Evolutionary conservation across 2,797 vertebrate genomes (phyloP), one percentile per base, ranked within the genome.

Genomic region (Sciaenops ocellatus): DNA sequence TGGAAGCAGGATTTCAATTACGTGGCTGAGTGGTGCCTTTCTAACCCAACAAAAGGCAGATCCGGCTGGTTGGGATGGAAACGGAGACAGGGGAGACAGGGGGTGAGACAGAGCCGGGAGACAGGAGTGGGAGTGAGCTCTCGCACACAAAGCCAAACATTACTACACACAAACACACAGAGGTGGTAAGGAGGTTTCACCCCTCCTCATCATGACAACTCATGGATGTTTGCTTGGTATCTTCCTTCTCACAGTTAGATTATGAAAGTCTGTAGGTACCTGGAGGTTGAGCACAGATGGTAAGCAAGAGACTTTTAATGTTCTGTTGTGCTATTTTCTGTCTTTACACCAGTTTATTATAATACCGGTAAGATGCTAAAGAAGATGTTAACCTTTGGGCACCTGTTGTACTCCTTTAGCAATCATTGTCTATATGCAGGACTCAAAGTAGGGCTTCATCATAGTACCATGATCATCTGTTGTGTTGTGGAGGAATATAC

Each of bases 31-130:
- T 65, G 87, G 50, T 75, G 76, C 90, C 79, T 90, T 94, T 95
- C 83, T 93, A 71, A 38, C 22, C 24, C 61, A 84, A 96, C 94
- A 95, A 95, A 93, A 93, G 91, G 76, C 87, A 96, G 89, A 95
- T 96, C 95, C 89, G 80, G 95, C 90, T 93, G 92, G 95, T 96
- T 95, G 95, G 82, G 90, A 93, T 93, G 91, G 93, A 91, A 93
- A 93, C 93, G 5, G 80, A 88, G 77, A 77, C 24, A 28, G 74
- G 42, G 5, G 80, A 88, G 77, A 77, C 24, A 28, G 74, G 42
- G 76, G 72, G 55, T 72, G 90, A 73, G 71, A 78, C 71, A 65
- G 65, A 77, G 59, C 17, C 48, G 18, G 12, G 63, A 48, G 30
- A 67, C 41, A 63, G 24, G 57, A 64, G 52, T 22, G 68, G 74